These are phyloP conservation scores for Girardinus metallicus DNA, from an alignment of 2,797 vertebrate species.

Conservation along the genomic window DNA sequence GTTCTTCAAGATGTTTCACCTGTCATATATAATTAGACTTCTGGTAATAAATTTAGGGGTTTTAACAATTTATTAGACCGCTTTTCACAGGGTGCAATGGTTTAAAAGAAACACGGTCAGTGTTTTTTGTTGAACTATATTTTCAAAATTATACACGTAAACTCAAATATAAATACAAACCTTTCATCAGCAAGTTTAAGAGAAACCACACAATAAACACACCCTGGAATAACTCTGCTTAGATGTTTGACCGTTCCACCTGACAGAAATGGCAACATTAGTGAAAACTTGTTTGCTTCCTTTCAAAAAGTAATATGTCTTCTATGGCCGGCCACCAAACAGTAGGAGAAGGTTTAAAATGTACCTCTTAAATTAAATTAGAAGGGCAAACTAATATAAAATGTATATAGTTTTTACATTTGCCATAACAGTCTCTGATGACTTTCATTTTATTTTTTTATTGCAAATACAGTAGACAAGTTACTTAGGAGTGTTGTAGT, in stretches of 20 bases:
- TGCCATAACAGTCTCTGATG: too few relatives aligned
- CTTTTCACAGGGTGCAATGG: background rate
- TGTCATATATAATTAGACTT: background rate
- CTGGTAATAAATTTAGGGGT: background rate
- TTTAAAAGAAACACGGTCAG: background rate
- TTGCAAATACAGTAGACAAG: too few relatives aligned
- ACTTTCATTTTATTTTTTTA: too few relatives aligned
- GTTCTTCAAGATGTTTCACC: constrained; percentile 5
- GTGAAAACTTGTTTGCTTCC: background rate
- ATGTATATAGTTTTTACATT: too few relatives aligned
- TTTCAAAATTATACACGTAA: background rate
- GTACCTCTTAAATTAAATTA: too few relatives aligned
- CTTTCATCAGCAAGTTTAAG: background rate
- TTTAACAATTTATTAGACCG: background rate
- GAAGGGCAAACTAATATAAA: too few relatives aligned
- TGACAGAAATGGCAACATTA: background rate
- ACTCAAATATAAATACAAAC: background rate
- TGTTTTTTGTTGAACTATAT: background rate
- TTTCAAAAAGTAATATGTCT: background rate
- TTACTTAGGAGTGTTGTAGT: too few relatives aligned
- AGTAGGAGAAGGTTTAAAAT: too few relatives aligned
- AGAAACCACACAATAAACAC: background rate
- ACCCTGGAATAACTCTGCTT: background rate
- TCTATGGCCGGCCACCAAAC: too few relatives aligned
- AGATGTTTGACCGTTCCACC: background rate